Evolutionary conservation across 1,140 invertebrate genomes (phyloP), one percentile per base, ranked within the genome.

Genomic region (Pissodes strobi): DNA sequence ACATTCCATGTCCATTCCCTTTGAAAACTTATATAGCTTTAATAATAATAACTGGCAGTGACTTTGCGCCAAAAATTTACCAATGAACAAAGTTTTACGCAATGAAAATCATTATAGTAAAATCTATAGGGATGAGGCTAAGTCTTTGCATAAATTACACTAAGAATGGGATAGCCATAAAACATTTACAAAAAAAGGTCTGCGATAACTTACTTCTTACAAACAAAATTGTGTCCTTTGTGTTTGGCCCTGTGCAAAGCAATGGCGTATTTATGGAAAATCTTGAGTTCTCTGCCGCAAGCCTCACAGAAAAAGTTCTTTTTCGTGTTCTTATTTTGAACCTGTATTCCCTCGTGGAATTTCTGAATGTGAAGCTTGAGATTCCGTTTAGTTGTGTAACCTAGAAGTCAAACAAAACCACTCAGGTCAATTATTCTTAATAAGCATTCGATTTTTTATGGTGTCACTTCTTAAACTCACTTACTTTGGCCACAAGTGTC

Each of bases 401-500:
- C 61, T 64, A 30, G 2, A 30, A 22, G n/a, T n/a, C n/a, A n/a
- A n/a, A n/a, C n/a, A n/a, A n/a, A n/a, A n/a, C n/a, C n/a, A 49
- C 22, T 19, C 2, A 6, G 4, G 12, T 6, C 27, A 6, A 12
- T 12, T 6, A 30, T 6, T 12, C 4, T 4, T 12, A 30, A 30
- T 6, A 4, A 30, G 4, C 4, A 4, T 6, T 30, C 4, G 4
- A 30, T 30, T 30, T 30, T 30, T 30, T 30, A 30, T n/a, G n/a
- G n/a, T n/a, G n/a, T n/a, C n/a, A n/a, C 27, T n/a, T n/a, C n/a
- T n/a, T n/a, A n/a, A n/a, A n/a, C n/a, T n/a, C n/a, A n/a, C 61
- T 55, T 56, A 64, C 61, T 64, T 56, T 64, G 61, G 8, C 61
- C 61, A 37, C 61, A 64, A 27, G 61, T 64, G 21, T 64, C 51